Evolutionary conservation across 1,140 invertebrate species (phyloP).

Genomic region (Cardiocondyla obscurior): DNA sequence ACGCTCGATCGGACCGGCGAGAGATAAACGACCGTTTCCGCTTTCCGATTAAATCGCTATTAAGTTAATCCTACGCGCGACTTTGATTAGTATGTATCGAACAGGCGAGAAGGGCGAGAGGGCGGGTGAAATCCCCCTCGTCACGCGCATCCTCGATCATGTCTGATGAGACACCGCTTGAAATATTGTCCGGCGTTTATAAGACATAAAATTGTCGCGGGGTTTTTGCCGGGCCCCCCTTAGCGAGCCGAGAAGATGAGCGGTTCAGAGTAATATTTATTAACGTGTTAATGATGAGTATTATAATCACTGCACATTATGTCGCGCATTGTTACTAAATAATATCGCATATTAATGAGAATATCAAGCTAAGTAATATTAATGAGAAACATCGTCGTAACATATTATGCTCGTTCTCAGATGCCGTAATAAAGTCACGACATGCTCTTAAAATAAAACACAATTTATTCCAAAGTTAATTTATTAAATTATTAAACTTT

Average conservation of each 20-base stretch:
- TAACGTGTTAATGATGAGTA: slow-evolving; percentile 4
- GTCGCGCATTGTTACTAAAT: neutral
- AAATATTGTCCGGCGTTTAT: slow-evolving; percentile 6
- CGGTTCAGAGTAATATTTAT: slow-evolving; percentile 21
- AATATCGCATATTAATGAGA: slow-evolving; percentile 15
- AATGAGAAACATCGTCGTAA: neutral
- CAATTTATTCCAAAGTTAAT: too few relatives aligned
- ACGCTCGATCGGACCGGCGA: slow-evolving; percentile 3
- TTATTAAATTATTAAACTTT: too few relatives aligned
- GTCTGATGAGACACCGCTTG: slow-evolving; percentile 4
- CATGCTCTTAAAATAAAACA: neutral
- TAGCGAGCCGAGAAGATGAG: neutral
- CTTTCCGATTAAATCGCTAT: slow-evolving; percentile 55
- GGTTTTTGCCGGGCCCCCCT: neutral
- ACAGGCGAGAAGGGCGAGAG: slow-evolving; percentile 26
- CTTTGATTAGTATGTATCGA: slow-evolving; percentile 45
- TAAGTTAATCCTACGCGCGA: slow-evolving; percentile 41
- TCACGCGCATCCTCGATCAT: slow-evolving; percentile 22
- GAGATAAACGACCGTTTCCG: slow-evolving; percentile 46
- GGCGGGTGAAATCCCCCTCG: too few relatives aligned
- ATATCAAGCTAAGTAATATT: neutral
- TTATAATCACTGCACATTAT: neutral
- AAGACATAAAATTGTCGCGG: slow-evolving; percentile 15
- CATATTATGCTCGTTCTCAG: too few relatives aligned
- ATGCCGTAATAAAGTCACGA: neutral